Percentiles rank a stretch among this genome's conserved stretches.
Conservation (phyloP, 2,797 vertebrate species). For the Spizella passerina region DNA sequence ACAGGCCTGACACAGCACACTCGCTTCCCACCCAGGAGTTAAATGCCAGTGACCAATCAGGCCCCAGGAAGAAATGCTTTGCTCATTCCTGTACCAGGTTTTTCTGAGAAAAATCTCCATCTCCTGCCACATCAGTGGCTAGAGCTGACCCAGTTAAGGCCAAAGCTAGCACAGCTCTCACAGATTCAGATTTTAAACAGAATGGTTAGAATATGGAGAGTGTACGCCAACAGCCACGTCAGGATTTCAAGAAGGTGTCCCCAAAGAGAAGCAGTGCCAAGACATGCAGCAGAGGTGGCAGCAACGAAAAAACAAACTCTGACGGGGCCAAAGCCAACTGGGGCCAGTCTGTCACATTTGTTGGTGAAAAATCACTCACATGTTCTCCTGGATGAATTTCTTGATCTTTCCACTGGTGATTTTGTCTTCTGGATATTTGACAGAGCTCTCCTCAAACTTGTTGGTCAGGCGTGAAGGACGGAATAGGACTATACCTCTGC, state of each 20-base stretch:
- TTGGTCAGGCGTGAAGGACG: constrained; percentile 86
- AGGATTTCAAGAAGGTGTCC: not conserved
- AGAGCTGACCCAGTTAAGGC: not conserved
- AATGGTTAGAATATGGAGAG: not conserved
- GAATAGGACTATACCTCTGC: constrained; percentile 89
- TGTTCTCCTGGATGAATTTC: constrained; percentile 93
- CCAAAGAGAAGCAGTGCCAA: not conserved
- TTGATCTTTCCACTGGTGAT: constrained; percentile 91
- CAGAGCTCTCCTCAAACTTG: constrained; percentile 90
- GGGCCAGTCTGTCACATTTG: not conserved
- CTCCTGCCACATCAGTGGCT: not conserved
- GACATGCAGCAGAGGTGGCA: not conserved
- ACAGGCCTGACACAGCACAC: not conserved
- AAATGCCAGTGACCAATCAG: not conserved
- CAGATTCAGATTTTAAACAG: not conserved
- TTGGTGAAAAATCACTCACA: constrained; percentile 78
- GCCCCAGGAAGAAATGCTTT: not conserved
- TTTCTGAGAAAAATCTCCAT: not conserved
- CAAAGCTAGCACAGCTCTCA: not conserved
- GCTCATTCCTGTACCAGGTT: not conserved
- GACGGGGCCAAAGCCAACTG: not conserved
- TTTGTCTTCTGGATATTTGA: constrained; percentile 85
- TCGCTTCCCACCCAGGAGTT: not conserved
- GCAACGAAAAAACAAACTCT: not conserved
- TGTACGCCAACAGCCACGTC: not conserved